Base-by-base conservation (phyloP, 2,113 vertebrate genomes). In the Xenus cinereus region DNA sequence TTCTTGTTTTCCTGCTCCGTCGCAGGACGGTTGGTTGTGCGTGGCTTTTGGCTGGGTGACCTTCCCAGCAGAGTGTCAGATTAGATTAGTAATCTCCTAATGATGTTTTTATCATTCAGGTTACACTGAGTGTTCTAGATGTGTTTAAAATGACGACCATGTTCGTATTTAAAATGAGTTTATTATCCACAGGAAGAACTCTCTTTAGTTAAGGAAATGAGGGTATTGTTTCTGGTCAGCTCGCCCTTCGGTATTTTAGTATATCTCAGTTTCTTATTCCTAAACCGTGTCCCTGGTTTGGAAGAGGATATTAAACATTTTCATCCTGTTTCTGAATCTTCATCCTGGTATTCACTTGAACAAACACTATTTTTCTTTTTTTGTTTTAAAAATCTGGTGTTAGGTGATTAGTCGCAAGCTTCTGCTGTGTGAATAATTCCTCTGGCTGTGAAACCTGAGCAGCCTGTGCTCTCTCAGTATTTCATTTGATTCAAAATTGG, bases 261-360 rank as follows among this genome's bases (percentile, higher is more conserved):
- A 3, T 32, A 2, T 77, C 63, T 74, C 14, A 50, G 33, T 22
- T 45, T 35, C 68, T 72, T 33, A 27, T 32, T 37, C 80, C 60
- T 83, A 23, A 73, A 8, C 27, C 4, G 26, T 63, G 28, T 32
- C 68, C 0, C 0, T 57, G 43, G 71, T 67, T 92, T 88, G 83
- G 64, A 89, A 84, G 59, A 89, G 73, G 64, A 67, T 86, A 46
- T 77, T 69, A 80, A 94, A 74, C 72, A 69, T 90, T 86, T 66
- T 48, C 39, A 41, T 76, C 59, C 50, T 53, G 27, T 48, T 90
- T 68, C 85, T 83, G 57, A 53, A 26, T 69, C 33, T 54, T 73
- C 79, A 35, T 54, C 71, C 45, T 86, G 66, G 46, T 48, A 21
- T 82, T 86, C 37, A 39, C 23, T 57, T 32, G 68, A 63, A 62